phyloP scores from a whole-genome alignment of 1,140 invertebrate species.

The Linepithema humile region DNA sequence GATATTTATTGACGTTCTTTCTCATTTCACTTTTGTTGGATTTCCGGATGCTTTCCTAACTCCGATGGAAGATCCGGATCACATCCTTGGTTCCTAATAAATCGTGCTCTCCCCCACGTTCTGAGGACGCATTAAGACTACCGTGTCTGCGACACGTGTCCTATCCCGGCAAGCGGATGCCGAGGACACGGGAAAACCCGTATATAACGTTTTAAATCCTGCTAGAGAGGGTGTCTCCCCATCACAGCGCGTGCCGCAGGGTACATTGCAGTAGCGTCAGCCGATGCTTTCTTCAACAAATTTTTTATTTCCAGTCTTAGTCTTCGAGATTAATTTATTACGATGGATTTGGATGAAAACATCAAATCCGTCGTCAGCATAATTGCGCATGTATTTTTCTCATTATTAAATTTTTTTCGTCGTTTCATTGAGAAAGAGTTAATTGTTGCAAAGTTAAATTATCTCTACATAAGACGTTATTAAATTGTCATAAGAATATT shows the following conservation, averaged over 20 bases:
- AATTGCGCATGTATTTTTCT: neutral
- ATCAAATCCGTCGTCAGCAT: too few relatives aligned
- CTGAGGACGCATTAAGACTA: constrained; percentile 57
- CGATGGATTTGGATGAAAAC: neutral
- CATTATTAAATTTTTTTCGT: too few relatives aligned
- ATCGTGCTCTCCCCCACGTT: constrained; percentile 48
- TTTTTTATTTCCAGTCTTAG: neutral
- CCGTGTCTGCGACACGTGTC: constrained; percentile 72
- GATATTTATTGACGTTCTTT: neutral
- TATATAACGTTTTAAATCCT: constrained; percentile 68
- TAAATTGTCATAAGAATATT: too few relatives aligned
- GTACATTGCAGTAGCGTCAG: constrained; percentile 62
- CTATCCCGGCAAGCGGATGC: constrained; percentile 67
- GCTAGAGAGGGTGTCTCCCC: constrained; percentile 61
- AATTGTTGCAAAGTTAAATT: too few relatives aligned
- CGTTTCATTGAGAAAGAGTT: too few relatives aligned
- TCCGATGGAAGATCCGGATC: constrained; percentile 43
- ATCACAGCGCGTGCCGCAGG: constrained; percentile 70
- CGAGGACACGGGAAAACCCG: constrained; percentile 53
- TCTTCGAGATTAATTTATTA: neutral
- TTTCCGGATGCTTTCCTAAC: constrained; percentile 45
- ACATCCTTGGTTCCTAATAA: constrained; percentile 57
- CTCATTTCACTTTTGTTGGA: constrained; percentile 2
- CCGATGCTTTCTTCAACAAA: neutral
- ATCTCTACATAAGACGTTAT: too few relatives aligned